Base-by-base conservation (phyloP, 2,888 invertebrate genomes). In the Drosophila atroscutellata region DNA sequence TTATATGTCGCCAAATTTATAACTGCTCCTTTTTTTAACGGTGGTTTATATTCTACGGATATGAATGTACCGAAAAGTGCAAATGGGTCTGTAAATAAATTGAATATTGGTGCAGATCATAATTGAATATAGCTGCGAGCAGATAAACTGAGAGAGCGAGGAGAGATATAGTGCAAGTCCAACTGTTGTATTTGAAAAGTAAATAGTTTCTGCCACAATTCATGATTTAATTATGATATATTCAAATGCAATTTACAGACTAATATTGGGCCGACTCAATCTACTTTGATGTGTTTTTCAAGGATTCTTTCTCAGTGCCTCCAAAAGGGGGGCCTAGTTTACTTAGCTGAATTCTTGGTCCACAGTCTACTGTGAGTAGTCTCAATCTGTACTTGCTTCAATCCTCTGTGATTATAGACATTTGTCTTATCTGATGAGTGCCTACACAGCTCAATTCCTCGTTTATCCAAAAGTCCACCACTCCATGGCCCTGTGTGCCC, bases 1-100 rank as follows among this genome's bases (percentile, higher is more conserved):
- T 51, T 55, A 36, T 42, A 52, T 49, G 42, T 56, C 51, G 24
- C 34, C 62, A 62, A 56, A 24, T 15, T 45, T 45, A 24, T 24
- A 45, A 20, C 13, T 45, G 20, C 1, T 20, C 13, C 20, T 26
- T 28, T 28, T 57, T 51, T 30, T 34, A 26, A 26, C 26, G 18
- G 3, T 26, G 7, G 1, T 45, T 3, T 2, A 18, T 24, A 49
- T 18, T 2, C 9, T 2, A 18, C 9, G 49, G 18, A 15, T 24
- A 24, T 45, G 24, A 28, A 28, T 26, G 6, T 9, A 18, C 3
- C 18, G 5, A 26, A 24, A 49, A 49, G 15, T 26, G 26, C 2
- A 26, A 47, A 24, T 15, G 7, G 7, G 2, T 24, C 15, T 47
- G 3, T 47, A 7, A 13, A 47, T 26, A 26, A 45, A 20, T 20